A percentile compares a stretch with the other conserved stretches of the same genome.
phyloP scores from a whole-genome alignment of 2,888 invertebrate genomes.

The Drosophila pegasa region DNA sequence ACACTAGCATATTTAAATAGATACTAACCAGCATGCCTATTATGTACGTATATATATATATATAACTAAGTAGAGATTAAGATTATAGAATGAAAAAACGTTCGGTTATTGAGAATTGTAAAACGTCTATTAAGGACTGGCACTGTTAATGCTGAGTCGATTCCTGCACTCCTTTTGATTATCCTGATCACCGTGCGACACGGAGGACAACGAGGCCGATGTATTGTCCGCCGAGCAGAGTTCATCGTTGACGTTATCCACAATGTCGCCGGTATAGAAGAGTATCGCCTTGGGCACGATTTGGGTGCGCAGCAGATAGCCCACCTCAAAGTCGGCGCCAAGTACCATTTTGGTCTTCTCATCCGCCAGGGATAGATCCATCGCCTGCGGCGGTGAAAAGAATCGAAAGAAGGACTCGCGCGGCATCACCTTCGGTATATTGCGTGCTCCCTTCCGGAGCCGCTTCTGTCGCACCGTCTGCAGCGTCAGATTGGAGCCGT shows the following conservation, averaged over 20 bases:
- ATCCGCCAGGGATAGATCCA: slow-evolving; percentile 64
- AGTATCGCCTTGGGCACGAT: slow-evolving; percentile 70
- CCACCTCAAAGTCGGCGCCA: slow-evolving; percentile 64
- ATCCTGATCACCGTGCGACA: slow-evolving; percentile 34
- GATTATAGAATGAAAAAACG: slow-evolving; percentile 9
- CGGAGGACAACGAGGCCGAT: slow-evolving; percentile 56
- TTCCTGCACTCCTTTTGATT: slow-evolving; percentile 11
- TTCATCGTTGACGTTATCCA: slow-evolving; percentile 59
- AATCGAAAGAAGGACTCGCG: slow-evolving; percentile 70
- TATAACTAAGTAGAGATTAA: neutral
- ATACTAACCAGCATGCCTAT: slow-evolving; percentile 22
- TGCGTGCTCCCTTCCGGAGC: slow-evolving; percentile 45
- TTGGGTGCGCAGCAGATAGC: slow-evolving; percentile 65
- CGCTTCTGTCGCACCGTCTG: slow-evolving; percentile 56
- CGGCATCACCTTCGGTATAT: slow-evolving; percentile 57
- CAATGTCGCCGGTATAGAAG: slow-evolving; percentile 68
- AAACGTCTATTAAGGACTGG: slow-evolving; percentile 17
- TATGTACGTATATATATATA: neutral
- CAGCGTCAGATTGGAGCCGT: slow-evolving; percentile 60
- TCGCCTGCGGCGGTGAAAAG: slow-evolving; percentile 62
- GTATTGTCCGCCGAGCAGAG: slow-evolving; percentile 36
- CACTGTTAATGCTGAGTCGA: slow-evolving; percentile 15
- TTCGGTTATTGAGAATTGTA: neutral
- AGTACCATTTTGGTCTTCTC: slow-evolving; percentile 66
- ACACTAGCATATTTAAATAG: slow-evolving; percentile 85